phyloP scores from a whole-genome alignment of 2,888 invertebrate species.

The Chrysolina oricalcia region DNA sequence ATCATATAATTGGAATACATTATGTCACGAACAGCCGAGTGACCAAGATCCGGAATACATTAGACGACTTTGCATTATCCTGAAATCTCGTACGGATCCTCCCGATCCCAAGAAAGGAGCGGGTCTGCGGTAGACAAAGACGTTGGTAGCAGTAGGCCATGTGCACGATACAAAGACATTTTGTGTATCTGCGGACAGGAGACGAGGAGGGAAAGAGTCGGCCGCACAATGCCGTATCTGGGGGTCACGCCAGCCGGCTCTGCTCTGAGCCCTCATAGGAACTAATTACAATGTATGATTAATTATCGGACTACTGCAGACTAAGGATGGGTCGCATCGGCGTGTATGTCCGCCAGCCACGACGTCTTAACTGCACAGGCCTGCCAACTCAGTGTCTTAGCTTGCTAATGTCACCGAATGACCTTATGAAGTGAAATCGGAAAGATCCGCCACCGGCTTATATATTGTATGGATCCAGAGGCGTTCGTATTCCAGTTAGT shows the following conservation, averaged over 20 bases:
- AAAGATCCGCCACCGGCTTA: slow-evolving; percentile 17
- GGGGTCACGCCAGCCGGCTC: slow-evolving; percentile 45
- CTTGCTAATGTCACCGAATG: slow-evolving; percentile 70
- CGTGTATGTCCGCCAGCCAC: slow-evolving; percentile 64
- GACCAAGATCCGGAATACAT: slow-evolving; percentile 65
- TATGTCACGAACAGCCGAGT: slow-evolving; percentile 64
- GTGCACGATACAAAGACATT: slow-evolving; percentile 54
- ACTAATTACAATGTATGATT: slow-evolving; percentile 74
- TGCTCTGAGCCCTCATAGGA: slow-evolving; percentile 63
- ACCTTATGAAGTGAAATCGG: slow-evolving; percentile 35
- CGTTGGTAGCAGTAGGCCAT: slow-evolving; percentile 48
- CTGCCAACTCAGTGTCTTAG: slow-evolving; percentile 71
- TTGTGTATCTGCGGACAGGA: slow-evolving; percentile 50
- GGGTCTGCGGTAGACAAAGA: slow-evolving; percentile 49
- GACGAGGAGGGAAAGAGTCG: slow-evolving; percentile 40
- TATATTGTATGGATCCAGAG: background rate
- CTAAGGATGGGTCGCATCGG: slow-evolving; percentile 66
- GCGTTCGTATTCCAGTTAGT: background rate
- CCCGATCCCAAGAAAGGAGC: slow-evolving; percentile 54
- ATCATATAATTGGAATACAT: slow-evolving; percentile 63
- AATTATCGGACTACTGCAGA: slow-evolving; percentile 71
- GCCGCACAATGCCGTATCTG: slow-evolving; percentile 44
- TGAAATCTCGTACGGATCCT: slow-evolving; percentile 53
- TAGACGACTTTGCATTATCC: slow-evolving; percentile 62
- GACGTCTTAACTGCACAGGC: slow-evolving; percentile 70